Conservation (phyloP, 2,888 invertebrate species). For the Lithodes maja region DNA sequence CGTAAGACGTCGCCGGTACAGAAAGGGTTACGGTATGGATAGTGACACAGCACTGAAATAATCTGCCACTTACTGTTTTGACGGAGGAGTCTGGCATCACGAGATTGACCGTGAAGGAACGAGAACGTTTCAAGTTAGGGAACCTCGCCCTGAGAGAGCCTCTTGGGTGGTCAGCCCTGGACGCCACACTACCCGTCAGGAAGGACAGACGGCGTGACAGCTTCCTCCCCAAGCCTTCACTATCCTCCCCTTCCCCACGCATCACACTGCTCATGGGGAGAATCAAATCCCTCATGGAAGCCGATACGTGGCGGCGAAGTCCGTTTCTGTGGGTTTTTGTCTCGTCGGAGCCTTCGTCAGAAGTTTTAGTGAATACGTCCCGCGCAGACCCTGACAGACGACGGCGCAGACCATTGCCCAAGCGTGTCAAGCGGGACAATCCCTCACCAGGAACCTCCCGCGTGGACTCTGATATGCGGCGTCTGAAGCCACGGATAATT, state of each 20-base stretch:
- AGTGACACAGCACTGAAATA: background rate
- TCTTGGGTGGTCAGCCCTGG: slow-evolving; percentile 47
- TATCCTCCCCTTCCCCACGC: slow-evolving; percentile 9
- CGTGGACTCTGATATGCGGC: slow-evolving; percentile 61
- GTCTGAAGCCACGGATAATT: slow-evolving; percentile 45
- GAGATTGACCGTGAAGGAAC: slow-evolving; percentile 59
- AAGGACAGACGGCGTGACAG: slow-evolving; percentile 54
- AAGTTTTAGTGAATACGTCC: slow-evolving; percentile 53
- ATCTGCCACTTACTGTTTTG: slow-evolving; percentile 45
- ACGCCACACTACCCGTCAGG: slow-evolving; percentile 50
- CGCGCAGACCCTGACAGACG: slow-evolving; percentile 66
- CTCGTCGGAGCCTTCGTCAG: slow-evolving; percentile 34
- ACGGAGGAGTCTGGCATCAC: slow-evolving; percentile 59
- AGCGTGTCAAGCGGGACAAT: slow-evolving; percentile 55
- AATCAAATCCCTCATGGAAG: slow-evolving; percentile 62
- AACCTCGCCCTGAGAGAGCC: slow-evolving; percentile 62
- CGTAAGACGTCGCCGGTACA: no score
- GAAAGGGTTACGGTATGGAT: no score
- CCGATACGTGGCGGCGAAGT: slow-evolving; percentile 49
- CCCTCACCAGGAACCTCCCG: slow-evolving; percentile 60
- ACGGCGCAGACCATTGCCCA: slow-evolving; percentile 65
- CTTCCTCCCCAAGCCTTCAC: slow-evolving; percentile 28
- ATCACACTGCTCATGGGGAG: slow-evolving; percentile 1
- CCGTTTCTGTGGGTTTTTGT: slow-evolving; percentile 19
- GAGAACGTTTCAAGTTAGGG: slow-evolving; percentile 52